A percentile compares a stretch with the other conserved stretches of the same genome.
Evolutionary conservation across 1,140 invertebrate species (phyloP).

Genomic region (Bradysia coprophila): DNA sequence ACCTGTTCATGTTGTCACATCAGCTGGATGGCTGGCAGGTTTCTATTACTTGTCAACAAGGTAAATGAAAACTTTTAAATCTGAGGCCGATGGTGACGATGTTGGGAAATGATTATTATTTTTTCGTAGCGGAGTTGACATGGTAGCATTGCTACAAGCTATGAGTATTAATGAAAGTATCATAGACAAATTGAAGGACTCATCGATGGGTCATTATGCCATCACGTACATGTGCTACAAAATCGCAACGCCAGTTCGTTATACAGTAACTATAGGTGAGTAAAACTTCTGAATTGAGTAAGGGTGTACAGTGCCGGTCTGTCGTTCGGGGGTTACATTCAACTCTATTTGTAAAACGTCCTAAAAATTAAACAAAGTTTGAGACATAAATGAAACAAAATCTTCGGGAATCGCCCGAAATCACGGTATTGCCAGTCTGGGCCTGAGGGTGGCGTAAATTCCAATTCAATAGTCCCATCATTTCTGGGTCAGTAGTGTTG

Average conservation of each 20-base stretch:
- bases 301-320: neutral
- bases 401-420: no score
- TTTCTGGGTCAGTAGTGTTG: no score
- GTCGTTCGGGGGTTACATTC: no score
- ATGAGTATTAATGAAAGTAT: constrained; percentile 57
- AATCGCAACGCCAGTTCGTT: constrained; percentile 72
- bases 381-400: no score
- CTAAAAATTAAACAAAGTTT: no score
- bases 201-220: constrained; percentile 70
- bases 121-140: constrained; percentile 64
- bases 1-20: constrained; percentile 77
- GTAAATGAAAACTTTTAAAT: constrained; percentile 36
- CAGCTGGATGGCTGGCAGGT: constrained; percentile 59
- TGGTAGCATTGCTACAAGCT: constrained; percentile 53
- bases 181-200: constrained; percentile 49
- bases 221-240: constrained; percentile 82
- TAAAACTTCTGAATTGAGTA: constrained; percentile 6
- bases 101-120: neutral
- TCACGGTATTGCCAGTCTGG: no score
- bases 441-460: no score
- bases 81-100: constrained; percentile 1
- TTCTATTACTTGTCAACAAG: constrained; percentile 78
- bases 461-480: no score
- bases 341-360: no score
- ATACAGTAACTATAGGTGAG: constrained; percentile 73